Evolutionary conservation across 1,140 invertebrate genomes (phyloP).

Genomic region (Arion vulgaris): DNA sequence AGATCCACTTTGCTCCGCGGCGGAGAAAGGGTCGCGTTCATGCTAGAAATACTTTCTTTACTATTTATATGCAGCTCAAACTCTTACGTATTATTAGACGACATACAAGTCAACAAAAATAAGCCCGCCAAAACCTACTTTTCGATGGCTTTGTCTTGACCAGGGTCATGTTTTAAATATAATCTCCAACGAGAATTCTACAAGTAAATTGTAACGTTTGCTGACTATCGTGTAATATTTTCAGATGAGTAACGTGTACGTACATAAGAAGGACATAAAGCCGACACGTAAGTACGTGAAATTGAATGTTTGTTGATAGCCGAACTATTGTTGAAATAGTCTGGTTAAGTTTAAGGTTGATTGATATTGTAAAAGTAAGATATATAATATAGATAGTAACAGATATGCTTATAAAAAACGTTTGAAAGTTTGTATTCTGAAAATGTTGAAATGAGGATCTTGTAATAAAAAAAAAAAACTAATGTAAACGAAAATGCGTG

Average conservation of each 20-base stretch:
- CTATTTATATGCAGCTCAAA: not conserved
- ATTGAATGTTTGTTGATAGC: not conserved
- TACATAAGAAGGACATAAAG: not conserved
- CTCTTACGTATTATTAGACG: not conserved
- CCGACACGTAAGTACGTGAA: not conserved
- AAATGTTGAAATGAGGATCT: too few relatives aligned
- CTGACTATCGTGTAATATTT: too few relatives aligned
- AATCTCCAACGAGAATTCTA: not conserved
- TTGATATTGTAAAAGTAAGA: too few relatives aligned
- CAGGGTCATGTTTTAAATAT: not conserved
- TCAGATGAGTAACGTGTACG: too few relatives aligned
- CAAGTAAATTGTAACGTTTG: not conserved
- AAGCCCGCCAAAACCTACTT: not conserved
- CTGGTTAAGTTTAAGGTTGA: too few relatives aligned
- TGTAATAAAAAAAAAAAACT: too few relatives aligned
- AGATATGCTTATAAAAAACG: too few relatives aligned
- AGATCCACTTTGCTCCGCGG: not conserved
- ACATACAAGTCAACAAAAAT: not conserved
- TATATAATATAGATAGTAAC: too few relatives aligned
- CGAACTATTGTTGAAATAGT: too few relatives aligned
- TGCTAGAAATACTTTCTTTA: not conserved
- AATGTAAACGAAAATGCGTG: too few relatives aligned
- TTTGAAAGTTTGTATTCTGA: too few relatives aligned
- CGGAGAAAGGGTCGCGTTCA: constrained; percentile 4
- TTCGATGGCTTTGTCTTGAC: not conserved